Conservation (phyloP, 2,797 vertebrate species). For the Propithecus deckenii region DNA sequence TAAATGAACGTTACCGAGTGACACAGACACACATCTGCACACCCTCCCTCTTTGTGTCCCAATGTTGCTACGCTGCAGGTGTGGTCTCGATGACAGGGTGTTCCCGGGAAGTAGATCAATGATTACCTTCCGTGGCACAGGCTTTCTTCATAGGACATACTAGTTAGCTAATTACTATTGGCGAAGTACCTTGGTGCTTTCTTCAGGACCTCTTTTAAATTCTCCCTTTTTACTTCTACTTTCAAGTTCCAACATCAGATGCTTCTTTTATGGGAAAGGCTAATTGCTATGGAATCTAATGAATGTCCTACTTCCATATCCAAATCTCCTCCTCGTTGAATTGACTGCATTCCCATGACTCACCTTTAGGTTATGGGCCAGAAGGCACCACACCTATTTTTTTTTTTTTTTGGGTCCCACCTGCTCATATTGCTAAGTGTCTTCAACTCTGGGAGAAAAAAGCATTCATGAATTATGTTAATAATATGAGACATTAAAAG, state of each 20-base stretch:
- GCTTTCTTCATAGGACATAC: neutral
- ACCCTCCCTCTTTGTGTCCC: neutral
- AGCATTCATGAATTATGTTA: neutral
- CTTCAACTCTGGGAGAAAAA: neutral
- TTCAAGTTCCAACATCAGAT: conserved; percentile 37
- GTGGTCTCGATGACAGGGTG: neutral
- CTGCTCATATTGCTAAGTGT: neutral
- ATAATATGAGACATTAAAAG: neutral
- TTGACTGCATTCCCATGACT: neutral
- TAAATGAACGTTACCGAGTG: neutral
- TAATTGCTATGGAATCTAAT: conserved; percentile 10
- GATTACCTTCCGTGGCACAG: neutral
- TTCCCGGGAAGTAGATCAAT: neutral
- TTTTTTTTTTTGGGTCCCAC: neutral
- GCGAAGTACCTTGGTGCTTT: neutral
- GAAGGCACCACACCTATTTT: neutral
- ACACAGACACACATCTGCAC: neutral
- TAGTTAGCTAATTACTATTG: neutral
- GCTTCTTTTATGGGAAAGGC: neutral
- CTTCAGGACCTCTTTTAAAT: neutral
- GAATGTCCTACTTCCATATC: neutral
- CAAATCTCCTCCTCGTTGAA: neutral
- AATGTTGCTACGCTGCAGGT: neutral
- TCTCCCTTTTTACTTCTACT: neutral
- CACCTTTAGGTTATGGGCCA: neutral